Evolutionary conservation across 2,113 vertebrate genomes (phyloP), one percentile per base, ranked within the genome.

Genomic region (Prolemur simus): DNA sequence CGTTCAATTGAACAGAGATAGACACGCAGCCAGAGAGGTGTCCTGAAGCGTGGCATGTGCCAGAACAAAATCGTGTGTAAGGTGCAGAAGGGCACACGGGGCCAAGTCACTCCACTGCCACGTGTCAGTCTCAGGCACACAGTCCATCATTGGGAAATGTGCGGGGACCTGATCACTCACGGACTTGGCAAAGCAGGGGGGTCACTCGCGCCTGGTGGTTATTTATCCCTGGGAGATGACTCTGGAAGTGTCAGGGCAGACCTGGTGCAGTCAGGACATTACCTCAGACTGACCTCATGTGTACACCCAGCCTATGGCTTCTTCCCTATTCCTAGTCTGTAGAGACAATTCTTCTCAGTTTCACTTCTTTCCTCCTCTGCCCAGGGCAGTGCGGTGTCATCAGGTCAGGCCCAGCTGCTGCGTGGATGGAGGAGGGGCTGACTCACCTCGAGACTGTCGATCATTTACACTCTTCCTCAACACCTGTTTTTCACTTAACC

Each of bases 381-480:
- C 32, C 45, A 64, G 39, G 32, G 6, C 27, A 7, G 10, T 8
- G 17, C 45, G 34, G 56, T 68, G 8, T 10, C 68, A 84, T 83
- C 42, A 83, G 45, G 77, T 12, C 23, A 52, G 11, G 34, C 21
- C 56, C 5, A 34, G 29, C 23, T 18, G 18, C 34, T 39, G 18
- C 21, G n/a, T 23, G 54, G 11, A 42, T 18, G 20, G 60, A 58
- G 25, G 32, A 34, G 1, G 15, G 14, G 54, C 32, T 63, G 45
- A 32, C 10, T 37, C 23, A 47, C 32, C 52, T 45, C 21, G 37
- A 8, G 7, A 4, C 86, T 45, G 21, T 52, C 81, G 69, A 66
- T 93, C 86, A 42, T 42, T 39, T 77, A 49, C 63, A 84, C 32
- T 7, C 25, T 87, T 93, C 86, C 69, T 73, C 69, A 84, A 58